Conservation (phyloP, 2,797 vertebrate species). For the Sternotherus odoratus region DNA sequence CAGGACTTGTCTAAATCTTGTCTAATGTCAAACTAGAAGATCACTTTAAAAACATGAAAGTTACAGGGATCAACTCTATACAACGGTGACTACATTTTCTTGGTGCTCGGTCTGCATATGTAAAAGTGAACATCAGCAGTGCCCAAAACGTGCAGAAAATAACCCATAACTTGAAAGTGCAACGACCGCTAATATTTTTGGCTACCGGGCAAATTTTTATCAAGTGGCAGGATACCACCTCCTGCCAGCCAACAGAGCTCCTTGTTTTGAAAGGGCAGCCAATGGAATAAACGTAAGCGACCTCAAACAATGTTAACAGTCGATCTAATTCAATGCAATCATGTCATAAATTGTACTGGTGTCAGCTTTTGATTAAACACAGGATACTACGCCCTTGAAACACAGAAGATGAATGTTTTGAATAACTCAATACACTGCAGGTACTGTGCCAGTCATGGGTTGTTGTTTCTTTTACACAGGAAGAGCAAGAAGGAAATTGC, state of each 20-base stretch:
- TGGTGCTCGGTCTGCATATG: neutral
- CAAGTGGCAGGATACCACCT: neutral
- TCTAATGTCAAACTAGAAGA: neutral
- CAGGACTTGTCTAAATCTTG: accelerated
- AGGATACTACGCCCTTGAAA: neutral
- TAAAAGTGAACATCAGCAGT: neutral
- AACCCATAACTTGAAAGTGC: neutral
- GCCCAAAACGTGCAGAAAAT: accelerated
- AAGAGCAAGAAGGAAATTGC: accelerated
- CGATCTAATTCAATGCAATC: neutral
- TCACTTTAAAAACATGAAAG: neutral
- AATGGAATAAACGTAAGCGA: neutral
- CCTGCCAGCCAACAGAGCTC: neutral
- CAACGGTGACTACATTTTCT: accelerated
- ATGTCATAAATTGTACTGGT: neutral
- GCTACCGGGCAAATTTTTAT: neutral
- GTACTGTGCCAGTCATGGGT: neutral
- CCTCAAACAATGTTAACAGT: neutral
- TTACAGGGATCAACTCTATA: accelerated
- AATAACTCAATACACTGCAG: neutral
- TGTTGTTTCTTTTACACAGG: neutral
- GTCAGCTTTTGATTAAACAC: constrained; percentile 24
- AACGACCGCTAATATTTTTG: neutral
- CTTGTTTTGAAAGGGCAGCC: neutral
- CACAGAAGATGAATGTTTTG: neutral